Conservation (phyloP, 2,797 vertebrate genomes). For the Astyanax mexicanus region DNA sequence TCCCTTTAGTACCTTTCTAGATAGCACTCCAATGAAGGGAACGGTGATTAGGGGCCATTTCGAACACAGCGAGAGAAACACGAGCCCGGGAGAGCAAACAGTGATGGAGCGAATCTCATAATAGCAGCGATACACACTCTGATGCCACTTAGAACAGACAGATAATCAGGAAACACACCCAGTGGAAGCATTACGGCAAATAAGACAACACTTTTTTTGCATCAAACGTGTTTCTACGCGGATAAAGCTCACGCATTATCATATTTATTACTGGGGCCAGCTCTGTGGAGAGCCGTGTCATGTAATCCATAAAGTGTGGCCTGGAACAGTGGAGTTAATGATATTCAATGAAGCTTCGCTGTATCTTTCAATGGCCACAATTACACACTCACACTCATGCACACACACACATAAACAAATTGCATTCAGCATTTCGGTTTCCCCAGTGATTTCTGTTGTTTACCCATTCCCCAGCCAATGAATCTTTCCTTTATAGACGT, state of each 20-base stretch:
- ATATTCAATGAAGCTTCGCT: slow-evolving; percentile 1
- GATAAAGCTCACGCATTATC: slow-evolving; percentile 76
- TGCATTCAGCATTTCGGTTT: neutral
- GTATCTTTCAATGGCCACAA: slow-evolving; percentile 11
- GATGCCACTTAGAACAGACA: slow-evolving; percentile 65
- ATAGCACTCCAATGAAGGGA: neutral
- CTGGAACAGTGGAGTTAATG: slow-evolving; percentile 17
- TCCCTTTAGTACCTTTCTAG: neutral
- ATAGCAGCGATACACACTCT: slow-evolving; percentile 64
- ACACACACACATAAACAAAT: neutral
- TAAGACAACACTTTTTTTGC: slow-evolving; percentile 60
- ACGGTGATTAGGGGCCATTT: neutral
- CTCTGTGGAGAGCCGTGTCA: slow-evolving; percentile 30
- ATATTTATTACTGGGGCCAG: slow-evolving; percentile 74
- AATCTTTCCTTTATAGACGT: slow-evolving; percentile 6
- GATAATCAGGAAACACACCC: slow-evolving; percentile 67
- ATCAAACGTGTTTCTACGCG: slow-evolving; percentile 63
- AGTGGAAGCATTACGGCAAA: slow-evolving; percentile 73
- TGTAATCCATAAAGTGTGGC: slow-evolving; percentile 39
- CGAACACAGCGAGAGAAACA: neutral
- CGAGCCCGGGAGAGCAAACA: slow-evolving; percentile 50
- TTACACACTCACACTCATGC: neutral
- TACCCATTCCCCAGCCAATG: neutral
- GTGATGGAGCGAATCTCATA: slow-evolving; percentile 60
- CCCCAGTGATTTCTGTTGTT: neutral